Percentiles rank a stretch among this genome's conserved stretches.
These are phyloP conservation scores for Euwallacea fornicatus DNA, from an alignment of 1,140 invertebrate genomes.

Conservation along the genomic window DNA sequence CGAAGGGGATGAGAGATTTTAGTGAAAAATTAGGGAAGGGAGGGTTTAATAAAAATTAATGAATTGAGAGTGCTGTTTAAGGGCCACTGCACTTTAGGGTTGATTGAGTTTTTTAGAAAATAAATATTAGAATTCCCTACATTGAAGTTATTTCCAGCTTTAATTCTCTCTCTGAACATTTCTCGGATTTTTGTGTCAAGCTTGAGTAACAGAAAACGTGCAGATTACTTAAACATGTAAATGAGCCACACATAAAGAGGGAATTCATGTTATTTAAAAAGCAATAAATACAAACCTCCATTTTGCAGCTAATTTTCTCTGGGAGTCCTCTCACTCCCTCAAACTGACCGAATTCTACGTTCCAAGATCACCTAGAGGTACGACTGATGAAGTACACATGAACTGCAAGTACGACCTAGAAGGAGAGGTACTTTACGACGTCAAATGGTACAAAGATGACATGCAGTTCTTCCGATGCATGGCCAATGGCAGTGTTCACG, in stretches of 20 bases:
- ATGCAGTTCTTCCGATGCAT: constrained; percentile 61
- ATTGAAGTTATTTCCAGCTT: too few relatives aligned
- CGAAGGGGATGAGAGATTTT: constrained; percentile 4
- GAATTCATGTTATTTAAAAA: not conserved
- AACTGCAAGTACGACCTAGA: constrained; percentile 48
- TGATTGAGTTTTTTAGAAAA: too few relatives aligned
- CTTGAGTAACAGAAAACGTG: not conserved
- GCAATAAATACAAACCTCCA: not conserved
- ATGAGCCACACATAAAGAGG: not conserved
- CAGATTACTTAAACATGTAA: not conserved
- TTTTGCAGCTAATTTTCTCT: constrained; percentile 21
- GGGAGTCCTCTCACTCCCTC: constrained; percentile 25
- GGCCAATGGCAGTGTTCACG: constrained; percentile 40
- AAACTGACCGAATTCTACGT: constrained; percentile 47
- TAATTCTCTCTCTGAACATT: too few relatives aligned
- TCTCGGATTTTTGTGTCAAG: not conserved
- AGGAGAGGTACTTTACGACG: constrained; percentile 57
- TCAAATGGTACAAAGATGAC: constrained; percentile 70
- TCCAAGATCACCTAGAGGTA: constrained; percentile 29
- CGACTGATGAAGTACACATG: constrained; percentile 37
- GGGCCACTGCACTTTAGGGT: too few relatives aligned
- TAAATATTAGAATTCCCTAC: too few relatives aligned
- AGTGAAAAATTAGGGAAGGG: constrained; percentile 16
- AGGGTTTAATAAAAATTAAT: constrained; percentile 16
- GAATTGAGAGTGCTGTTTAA: constrained; percentile 13